These are phyloP conservation scores for Calcarius lapponicus DNA, from an alignment of 2,797 vertebrate genomes.

Conservation along the genomic window DNA sequence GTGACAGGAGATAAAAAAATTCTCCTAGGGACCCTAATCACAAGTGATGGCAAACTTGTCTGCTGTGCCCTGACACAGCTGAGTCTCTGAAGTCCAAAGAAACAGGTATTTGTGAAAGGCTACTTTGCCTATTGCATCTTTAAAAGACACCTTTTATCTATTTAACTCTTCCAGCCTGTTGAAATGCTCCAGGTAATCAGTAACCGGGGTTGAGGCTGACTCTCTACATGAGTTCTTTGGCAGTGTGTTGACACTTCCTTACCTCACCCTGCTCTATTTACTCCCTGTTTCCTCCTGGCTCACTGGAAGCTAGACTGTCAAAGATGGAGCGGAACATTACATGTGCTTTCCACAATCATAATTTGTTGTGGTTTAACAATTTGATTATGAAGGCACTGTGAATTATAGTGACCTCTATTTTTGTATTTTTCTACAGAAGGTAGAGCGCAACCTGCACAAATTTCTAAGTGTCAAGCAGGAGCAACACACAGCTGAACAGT, in stretches of 20 bases:
- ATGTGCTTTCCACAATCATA: neutral
- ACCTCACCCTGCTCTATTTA: neutral
- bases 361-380: neutral
- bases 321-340: neutral
- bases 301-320: neutral
- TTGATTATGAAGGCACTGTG: neutral
- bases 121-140: neutral
- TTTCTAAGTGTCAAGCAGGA: neutral
- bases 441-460: neutral
- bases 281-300: neutral
- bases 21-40: neutral
- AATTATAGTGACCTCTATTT: neutral
- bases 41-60: neutral
- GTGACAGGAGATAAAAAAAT: neutral
- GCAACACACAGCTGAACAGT: neutral
- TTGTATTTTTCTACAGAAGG: neutral
- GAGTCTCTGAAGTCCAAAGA: neutral
- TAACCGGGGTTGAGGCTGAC: neutral
- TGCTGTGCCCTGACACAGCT: neutral
- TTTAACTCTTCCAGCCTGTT: neutral
- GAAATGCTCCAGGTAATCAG: neutral
- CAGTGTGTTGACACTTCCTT: neutral
- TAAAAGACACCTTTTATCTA: neutral
- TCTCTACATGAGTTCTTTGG: neutral
- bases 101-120: neutral